Conservation (phyloP, 1,140 invertebrate species). For the Stegodyphus dumicola region DNA sequence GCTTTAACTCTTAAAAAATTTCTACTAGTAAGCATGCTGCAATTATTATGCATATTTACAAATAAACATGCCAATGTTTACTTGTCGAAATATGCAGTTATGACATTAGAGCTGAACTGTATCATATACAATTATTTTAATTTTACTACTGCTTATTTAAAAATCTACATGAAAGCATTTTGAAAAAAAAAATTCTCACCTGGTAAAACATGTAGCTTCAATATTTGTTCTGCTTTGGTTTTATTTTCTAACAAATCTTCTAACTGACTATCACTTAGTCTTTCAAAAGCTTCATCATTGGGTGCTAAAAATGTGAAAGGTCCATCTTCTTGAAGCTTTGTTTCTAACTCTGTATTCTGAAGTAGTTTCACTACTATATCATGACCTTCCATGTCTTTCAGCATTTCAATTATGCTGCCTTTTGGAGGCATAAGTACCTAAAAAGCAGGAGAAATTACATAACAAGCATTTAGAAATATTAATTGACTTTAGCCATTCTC, state of each 20-base stretch:
- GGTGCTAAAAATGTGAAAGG: constrained; percentile 70
- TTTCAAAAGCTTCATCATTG: constrained; percentile 68
- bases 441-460: not conserved
- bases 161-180: no score
- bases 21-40: no score
- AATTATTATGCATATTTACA: no score
- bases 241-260: constrained; percentile 68
- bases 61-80: no score
- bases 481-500: no score
- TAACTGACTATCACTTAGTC: constrained; percentile 68
- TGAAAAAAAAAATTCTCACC: constrained; percentile 62
- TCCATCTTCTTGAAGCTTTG: constrained; percentile 67
- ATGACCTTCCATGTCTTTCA: constrained; percentile 69
- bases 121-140: no score
- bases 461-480: no score
- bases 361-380: constrained; percentile 69
- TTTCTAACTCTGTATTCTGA: constrained; percentile 69
- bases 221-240: constrained; percentile 68
- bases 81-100: no score
- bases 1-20: no score
- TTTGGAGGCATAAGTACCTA: constrained; percentile 71
- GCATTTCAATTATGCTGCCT: constrained; percentile 68
- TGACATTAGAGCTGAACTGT: no score
- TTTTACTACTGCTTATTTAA: no score
- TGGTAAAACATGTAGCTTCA: constrained; percentile 71